Evolutionary conservation across 2,797 vertebrate species (phyloP).

Genomic region (Eleutherodactylus coqui): DNA sequence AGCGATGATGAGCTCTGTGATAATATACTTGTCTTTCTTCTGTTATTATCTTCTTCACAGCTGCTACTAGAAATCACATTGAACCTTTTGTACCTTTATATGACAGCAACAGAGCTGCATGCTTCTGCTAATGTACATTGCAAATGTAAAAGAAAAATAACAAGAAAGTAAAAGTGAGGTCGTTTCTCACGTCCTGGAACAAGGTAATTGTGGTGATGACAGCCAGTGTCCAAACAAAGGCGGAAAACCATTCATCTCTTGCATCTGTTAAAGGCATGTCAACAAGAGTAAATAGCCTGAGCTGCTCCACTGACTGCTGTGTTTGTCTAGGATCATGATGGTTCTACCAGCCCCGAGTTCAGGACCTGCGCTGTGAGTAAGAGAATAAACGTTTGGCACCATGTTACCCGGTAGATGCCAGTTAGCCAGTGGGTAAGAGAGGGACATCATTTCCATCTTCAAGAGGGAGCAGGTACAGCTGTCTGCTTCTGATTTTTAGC

Average conservation of each 20-base stretch:
- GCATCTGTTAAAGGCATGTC: constrained; percentile 65
- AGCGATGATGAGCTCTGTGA: too few relatives aligned
- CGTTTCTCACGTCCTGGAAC: constrained; percentile 51
- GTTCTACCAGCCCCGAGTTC: constrained; percentile 75
- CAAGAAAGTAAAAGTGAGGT: constrained; percentile 49
- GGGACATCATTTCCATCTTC: constrained; percentile 73
- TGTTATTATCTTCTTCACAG: neutral
- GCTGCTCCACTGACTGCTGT: constrained; percentile 67
- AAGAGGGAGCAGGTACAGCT: constrained; percentile 76
- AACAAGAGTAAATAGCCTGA: constrained; percentile 76
- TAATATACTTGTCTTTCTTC: neutral
- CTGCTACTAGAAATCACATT: neutral
- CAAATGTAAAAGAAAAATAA: constrained; percentile 53
- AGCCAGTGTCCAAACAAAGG: constrained; percentile 63
- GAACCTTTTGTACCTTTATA: neutral
- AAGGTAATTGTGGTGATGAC: constrained; percentile 58
- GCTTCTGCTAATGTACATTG: constrained; percentile 37
- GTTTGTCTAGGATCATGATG: constrained; percentile 77
- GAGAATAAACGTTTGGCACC: too few relatives aligned
- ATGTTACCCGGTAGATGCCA: too few relatives aligned
- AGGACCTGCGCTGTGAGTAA: constrained; percentile 76
- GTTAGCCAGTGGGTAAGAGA: constrained; percentile 74
- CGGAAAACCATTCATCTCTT: constrained; percentile 65
- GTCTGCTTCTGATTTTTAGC: constrained; percentile 75
- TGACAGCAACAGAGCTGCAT: neutral